A percentile compares a stretch with the other conserved stretches of the same genome.
Conservation (phyloP, 2,888 invertebrate genomes). For the Synanthedon myopaeformis region DNA sequence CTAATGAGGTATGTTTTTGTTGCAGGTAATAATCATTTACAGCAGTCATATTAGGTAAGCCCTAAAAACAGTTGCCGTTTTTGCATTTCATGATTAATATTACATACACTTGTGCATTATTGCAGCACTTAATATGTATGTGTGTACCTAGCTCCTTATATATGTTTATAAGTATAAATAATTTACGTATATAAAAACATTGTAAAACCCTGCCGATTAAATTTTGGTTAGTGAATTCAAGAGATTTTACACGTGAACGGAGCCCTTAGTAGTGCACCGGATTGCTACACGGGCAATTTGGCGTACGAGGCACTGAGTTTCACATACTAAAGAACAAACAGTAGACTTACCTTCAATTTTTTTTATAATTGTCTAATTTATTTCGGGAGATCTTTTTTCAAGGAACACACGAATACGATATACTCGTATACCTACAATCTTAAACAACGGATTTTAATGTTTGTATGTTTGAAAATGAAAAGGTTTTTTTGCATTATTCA, state of each 20-base stretch:
- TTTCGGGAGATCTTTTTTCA: too few species aligned
- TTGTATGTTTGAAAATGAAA: too few species aligned
- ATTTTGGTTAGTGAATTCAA: conserved; percentile 47
- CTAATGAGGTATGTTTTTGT: conserved; percentile 39
- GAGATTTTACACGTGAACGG: conserved; percentile 57
- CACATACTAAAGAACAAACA: too few species aligned
- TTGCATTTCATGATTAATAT: background rate
- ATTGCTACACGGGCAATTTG: conserved; percentile 63
- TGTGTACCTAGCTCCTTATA: conserved; percentile 12
- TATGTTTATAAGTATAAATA: conserved; percentile 22
- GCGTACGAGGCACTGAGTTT: conserved; percentile 39
- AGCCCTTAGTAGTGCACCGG: conserved; percentile 54
- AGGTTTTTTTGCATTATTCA: too few species aligned
- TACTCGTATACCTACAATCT: too few species aligned
- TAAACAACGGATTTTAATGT: too few species aligned
- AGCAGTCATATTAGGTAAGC: background rate
- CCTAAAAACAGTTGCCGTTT: too few species aligned
- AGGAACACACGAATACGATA: too few species aligned
- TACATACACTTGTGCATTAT: background rate
- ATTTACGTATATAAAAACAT: background rate
- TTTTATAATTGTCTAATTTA: too few species aligned
- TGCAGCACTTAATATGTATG: conserved; percentile 6
- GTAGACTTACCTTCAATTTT: too few species aligned
- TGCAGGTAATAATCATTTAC: conserved; percentile 39
- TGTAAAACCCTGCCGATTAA: conserved; percentile 27